Base-by-base conservation (phyloP, 92 coral and sea anemone species). In the Parazoanthus swiftii region DNA sequence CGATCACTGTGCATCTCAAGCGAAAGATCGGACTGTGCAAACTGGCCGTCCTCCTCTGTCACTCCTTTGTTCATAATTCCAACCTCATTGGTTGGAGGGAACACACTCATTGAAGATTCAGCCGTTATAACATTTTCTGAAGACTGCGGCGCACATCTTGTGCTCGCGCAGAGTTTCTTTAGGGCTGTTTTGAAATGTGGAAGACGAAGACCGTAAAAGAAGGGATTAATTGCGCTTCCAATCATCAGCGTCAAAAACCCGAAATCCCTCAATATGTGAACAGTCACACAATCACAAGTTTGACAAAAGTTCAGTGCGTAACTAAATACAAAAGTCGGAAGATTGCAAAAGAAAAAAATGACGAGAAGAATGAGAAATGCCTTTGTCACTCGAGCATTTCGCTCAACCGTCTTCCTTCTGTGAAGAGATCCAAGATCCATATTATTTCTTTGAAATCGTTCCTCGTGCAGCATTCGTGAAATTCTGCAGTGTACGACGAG, bases 141-240 rank as follows among this genome's bases (percentile, higher is more conserved):
- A 16, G 58, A 14, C 42, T 26, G 59, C 37, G 33, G 78, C 25
- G 56, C 39, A 23, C 42, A 73, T 26, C 67, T 73, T 48, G 13
- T 26, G 68, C 37, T 71, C 16, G 16, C 18, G 39, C 29, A 84
- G 23, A 84, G 87, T 26, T 72, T 84, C 66, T 63, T 81, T 51
- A 94, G 72, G 23, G 98, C 93, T 46, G 88, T 84, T 86, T 91
- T 94, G 67, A 94, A 92, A 81, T 93, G 89, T 54, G 94, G 95
- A 20, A 94, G 87, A 18, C 98, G 90, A 50, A 90, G 87, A 0
- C 95, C 93, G 59, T 93, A 94, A 23, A 89, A 81, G 35, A 94
- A 88, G 6, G 98, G 98, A 70, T 94, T 94, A 37, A 94, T 88
- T 6, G 95, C 90, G 71, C 94, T 91, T 6, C 95, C 95, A 43